A percentile compares a stretch with the other conserved stretches of the same genome.
Conservation (phyloP, 2,888 invertebrate genomes). For the Hyles lineata region DNA sequence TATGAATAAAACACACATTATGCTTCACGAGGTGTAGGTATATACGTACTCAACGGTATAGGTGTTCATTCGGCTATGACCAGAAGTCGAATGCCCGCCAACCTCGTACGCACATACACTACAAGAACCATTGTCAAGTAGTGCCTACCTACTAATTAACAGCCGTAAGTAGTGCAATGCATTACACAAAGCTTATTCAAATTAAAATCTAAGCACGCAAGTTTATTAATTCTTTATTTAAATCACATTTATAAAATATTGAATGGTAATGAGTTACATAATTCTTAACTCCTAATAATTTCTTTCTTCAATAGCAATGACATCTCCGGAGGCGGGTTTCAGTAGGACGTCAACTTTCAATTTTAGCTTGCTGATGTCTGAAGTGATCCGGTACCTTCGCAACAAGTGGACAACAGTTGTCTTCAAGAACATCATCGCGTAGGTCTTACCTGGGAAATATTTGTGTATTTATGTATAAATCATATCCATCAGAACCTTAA, state of each 20-base stretch:
- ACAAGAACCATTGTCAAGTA: too few relatives aligned
- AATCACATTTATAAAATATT: background rate
- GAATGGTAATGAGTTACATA: background rate
- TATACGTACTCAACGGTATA: too few relatives aligned
- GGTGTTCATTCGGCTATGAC: too few relatives aligned
- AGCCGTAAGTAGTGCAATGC: too few relatives aligned
- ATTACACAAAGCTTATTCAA: too few relatives aligned
- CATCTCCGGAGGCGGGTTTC: conserved; percentile 46
- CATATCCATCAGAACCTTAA: too few relatives aligned
- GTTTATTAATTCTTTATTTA: background rate
- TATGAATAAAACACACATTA: too few relatives aligned
- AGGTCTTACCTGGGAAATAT: conserved; percentile 39
- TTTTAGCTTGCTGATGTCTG: conserved; percentile 45
- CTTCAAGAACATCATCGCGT: conserved; percentile 54
- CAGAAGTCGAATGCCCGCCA: too few relatives aligned
- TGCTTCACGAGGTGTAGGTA: too few relatives aligned
- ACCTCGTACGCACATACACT: too few relatives aligned
- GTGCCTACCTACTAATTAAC: too few relatives aligned
- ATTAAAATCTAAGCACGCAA: too few relatives aligned
- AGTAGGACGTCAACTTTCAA: conserved; percentile 47
- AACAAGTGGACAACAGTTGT: conserved; percentile 45
- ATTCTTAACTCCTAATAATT: background rate
- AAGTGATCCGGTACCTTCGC: conserved; percentile 41
- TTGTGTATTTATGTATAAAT: background rate
- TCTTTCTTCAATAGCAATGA: conserved; percentile 40